These are phyloP conservation scores for Glandiceps talaboti DNA, from an alignment of 53 echinoderm and acorn worm species.

Conservation along the genomic window DNA sequence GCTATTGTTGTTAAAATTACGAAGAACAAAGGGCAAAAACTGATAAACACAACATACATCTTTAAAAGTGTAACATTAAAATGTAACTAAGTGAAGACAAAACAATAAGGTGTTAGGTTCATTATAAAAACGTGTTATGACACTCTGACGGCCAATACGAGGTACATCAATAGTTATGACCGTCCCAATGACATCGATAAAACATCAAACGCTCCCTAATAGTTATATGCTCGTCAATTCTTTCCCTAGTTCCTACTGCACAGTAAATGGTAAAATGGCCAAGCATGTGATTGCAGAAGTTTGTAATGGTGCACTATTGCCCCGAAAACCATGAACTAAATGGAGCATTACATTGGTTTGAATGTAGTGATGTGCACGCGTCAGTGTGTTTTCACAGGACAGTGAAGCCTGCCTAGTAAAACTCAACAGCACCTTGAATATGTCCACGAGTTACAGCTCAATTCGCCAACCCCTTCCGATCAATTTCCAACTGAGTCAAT, in stretches of 20 bases:
- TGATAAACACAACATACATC: neutral
- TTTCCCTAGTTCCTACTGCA: neutral
- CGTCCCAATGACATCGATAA: neutral
- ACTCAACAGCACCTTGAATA: neutral
- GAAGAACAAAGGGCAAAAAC: neutral
- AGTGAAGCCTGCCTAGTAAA: neutral
- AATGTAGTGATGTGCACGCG: neutral
- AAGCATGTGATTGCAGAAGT: neutral
- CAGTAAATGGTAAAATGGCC: no score
- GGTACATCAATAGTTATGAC: neutral
- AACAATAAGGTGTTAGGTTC: neutral
- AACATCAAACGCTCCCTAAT: neutral
- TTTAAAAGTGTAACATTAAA: neutral
- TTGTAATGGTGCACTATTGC: neutral
- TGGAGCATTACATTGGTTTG: neutral
- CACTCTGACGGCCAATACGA: neutral
- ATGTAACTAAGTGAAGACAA: neutral
- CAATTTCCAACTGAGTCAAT: neutral
- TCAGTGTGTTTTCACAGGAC: neutral
- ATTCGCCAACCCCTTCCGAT: neutral
- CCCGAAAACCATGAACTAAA: neutral
- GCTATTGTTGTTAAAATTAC: neutral
- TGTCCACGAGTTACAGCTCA: neutral
- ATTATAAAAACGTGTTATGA: neutral
- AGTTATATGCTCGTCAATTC: neutral